Conservation (phyloP, 2,888 invertebrate genomes). For the Acrobeloides nanus region DNA sequence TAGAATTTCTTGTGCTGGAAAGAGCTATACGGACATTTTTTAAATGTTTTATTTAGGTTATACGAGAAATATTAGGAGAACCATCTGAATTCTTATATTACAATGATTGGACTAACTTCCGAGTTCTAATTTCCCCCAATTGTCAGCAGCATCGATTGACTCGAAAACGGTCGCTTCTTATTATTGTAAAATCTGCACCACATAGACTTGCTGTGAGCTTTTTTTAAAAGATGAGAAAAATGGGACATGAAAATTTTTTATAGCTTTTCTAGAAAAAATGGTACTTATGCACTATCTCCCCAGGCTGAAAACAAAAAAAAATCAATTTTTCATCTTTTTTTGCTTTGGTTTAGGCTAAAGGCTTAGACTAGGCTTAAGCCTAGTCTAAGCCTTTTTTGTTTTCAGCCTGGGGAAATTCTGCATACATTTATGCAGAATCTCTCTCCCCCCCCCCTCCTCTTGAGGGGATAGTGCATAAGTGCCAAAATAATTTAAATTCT, state of each 20-base stretch:
- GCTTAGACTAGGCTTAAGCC: no score
- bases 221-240: no score
- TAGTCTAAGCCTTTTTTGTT: no score
- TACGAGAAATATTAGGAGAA: conserved; percentile 17
- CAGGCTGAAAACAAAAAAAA: not conserved
- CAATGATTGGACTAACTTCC: conserved; percentile 18
- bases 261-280: no score
- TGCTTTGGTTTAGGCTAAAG: not conserved
- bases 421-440: no score
- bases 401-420: no score
- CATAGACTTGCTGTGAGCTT: conserved; percentile 21
- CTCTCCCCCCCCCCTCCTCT: no score
- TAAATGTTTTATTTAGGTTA: conserved; percentile 16
- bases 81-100: conserved; percentile 12
- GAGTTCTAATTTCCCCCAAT: conserved; percentile 11
- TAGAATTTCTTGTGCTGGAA: not conserved
- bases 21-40: not conserved
- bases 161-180: conserved; percentile 24
- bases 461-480: no score
- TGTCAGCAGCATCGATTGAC: conserved; percentile 21
- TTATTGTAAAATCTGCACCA: conserved; percentile 34
- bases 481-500: no score
- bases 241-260: not conserved
- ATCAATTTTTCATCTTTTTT: not conserved
- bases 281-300: no score